phyloP scores from a whole-genome alignment of 2,888 invertebrate genomes.

The Melanotus villosus region DNA sequence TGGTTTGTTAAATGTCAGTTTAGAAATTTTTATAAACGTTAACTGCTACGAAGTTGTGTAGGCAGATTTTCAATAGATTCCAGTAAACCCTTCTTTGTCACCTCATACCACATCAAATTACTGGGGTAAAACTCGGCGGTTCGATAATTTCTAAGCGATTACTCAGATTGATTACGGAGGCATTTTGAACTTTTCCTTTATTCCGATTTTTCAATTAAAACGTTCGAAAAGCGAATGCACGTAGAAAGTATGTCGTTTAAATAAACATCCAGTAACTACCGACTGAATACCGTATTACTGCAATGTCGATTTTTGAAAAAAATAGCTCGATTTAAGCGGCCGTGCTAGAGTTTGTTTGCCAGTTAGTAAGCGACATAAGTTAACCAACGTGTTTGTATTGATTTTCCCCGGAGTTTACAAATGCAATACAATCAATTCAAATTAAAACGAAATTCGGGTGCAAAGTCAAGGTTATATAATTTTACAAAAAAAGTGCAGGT shows the following conservation, averaged over 20 bases:
- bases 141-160: slow-evolving; percentile 3
- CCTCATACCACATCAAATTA: not conserved
- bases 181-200: not conserved
- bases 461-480: slow-evolving; percentile 18
- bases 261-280: too few species aligned
- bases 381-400: too few species aligned
- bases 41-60: not conserved
- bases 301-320: too few species aligned
- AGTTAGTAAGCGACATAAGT: too few species aligned
- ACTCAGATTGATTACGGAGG: slow-evolving; percentile 6
- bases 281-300: too few species aligned
- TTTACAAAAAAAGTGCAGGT: too few species aligned
- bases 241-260: too few species aligned
- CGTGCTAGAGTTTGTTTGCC: too few species aligned
- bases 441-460: slow-evolving; percentile 13
- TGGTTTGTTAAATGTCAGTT: not conserved
- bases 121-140: not conserved
- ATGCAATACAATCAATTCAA: slow-evolving; percentile 16
- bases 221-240: too few species aligned
- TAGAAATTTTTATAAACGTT: not conserved
- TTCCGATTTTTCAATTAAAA: too few species aligned
- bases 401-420: slow-evolving; percentile 11
- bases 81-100: not conserved
- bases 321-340: too few species aligned
- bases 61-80: slow-evolving; percentile 1